Evolutionary conservation across 2,888 invertebrate species (phyloP), one percentile per base, ranked within the genome.

Genomic region (Pyrrhia umbra): DNA sequence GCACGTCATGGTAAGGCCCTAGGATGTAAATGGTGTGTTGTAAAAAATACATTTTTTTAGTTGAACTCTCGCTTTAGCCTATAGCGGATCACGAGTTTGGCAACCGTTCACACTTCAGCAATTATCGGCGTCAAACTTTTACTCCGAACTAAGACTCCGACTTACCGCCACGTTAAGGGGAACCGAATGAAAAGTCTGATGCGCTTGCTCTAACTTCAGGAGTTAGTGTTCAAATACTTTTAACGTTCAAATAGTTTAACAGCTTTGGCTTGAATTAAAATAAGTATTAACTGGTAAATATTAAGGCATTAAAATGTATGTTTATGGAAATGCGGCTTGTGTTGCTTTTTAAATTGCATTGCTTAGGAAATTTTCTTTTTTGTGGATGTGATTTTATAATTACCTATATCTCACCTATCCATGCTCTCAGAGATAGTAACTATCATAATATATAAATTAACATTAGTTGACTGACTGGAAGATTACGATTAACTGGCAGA

Each of bases 71-170:
- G 71, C 77, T 52, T 50, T 56, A 49, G 65, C 64, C 73, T 55
- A 71, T 52, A 72, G 65, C 69, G 68, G 77, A 71, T 83, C 80
- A 82, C 82, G 68, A 82, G 87, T 86, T 88, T 85, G 85, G 85
- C 85, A 85, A 84, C 86, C 80, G 85, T 89, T 90, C 90, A 90
- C 92, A 90, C 90, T 90, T 82, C 82, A 86, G 88, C 86, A 92
- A 92, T 92, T 92, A 92, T 89, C 87, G 89, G 79, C 88, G 88
- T 85, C 69, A 77, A 92, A 92, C 89, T 92, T 92, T 89, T 84
- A 87, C 86, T 88, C 82, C 83, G 80, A 89, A 87, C 84, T 79
- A 79, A 80, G 77, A 87, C 85, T 86, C 83, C 80, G 83, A 74
- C 88, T 88, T 88, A 89, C 85, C 83, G 75, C 83, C 80, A 82